These are phyloP conservation scores for Macrosteles quadrilineatus DNA, from an alignment of 1,140 invertebrate species.

Conservation along the genomic window DNA sequence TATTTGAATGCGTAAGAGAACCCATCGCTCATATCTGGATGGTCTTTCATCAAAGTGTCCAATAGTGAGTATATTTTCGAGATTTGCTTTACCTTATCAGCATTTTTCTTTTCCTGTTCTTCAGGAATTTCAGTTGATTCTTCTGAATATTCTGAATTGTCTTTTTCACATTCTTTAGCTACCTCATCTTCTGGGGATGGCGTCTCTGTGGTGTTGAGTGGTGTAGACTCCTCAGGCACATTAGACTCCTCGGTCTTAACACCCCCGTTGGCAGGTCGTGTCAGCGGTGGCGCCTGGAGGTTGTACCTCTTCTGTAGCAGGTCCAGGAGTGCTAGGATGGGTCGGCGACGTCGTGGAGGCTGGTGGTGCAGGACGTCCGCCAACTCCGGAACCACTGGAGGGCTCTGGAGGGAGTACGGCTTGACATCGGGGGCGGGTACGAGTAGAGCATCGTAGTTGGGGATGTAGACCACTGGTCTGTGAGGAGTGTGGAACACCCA, in stretches of 20 bases:
- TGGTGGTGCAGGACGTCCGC: not conserved
- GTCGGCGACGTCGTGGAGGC: not conserved
- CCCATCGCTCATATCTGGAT: not conserved
- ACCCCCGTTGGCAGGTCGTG: too few species aligned
- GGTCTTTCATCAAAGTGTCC: not conserved
- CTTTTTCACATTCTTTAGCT: too few species aligned
- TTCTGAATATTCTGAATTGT: too few species aligned
- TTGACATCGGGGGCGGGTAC: slow-evolving; percentile 27
- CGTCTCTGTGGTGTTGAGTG: too few species aligned
- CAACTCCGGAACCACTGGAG: not conserved
- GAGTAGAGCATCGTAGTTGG: slow-evolving; percentile 36
- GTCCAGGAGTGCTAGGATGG: slow-evolving; percentile 9
- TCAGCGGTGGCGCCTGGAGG: not conserved
- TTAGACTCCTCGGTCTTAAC: too few species aligned
- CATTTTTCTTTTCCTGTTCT: not conserved
- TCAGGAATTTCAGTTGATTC: too few species aligned
- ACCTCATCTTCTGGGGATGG: too few species aligned
- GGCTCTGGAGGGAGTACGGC: not conserved
- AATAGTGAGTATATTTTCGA: not conserved
- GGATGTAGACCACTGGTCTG: slow-evolving; percentile 36
- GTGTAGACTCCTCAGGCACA: too few species aligned
- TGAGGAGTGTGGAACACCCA: slow-evolving; percentile 29
- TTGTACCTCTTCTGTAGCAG: not conserved
- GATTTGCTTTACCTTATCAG: not conserved
- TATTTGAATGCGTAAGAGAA: slow-evolving; percentile 25